Conservation (phyloP, 2,113 vertebrate species). For the Formicarius rufipectus region DNA sequence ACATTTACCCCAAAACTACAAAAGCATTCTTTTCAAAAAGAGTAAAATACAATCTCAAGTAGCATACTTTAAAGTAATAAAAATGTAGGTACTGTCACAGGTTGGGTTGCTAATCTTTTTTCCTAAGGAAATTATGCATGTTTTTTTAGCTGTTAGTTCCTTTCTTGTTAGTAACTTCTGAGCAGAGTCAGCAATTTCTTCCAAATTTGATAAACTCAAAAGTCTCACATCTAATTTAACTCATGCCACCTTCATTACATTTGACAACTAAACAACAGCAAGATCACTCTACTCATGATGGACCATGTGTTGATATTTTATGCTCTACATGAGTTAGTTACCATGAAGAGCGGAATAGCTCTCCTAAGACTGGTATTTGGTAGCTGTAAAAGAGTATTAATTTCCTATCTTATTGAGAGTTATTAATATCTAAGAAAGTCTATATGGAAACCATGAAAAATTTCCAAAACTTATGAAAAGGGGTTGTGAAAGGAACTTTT, state of each 20-base stretch:
- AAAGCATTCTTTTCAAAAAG: not conserved
- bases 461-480: not conserved
- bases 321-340: not conserved
- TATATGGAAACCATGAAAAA: not conserved
- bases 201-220: not conserved
- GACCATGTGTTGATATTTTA: not conserved
- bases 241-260: not conserved
- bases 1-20: not conserved
- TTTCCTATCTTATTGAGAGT: not conserved
- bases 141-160: not conserved
- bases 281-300: not conserved
- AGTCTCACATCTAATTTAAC: not conserved
- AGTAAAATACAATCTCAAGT: not conserved
- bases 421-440: not conserved
- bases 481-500: not conserved
- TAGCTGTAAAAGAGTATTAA: not conserved
- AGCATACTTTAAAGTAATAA: not conserved
- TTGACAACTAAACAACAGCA: not conserved
- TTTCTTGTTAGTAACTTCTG: not conserved
- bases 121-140: not conserved
- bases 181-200: constrained; percentile 7
- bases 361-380: not conserved
- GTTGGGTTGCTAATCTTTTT: not conserved
- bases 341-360: not conserved
- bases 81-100: not conserved